Base-by-base conservation (phyloP, 64 coral and sea anemone species). In the Actinia tenebrosa region DNA sequence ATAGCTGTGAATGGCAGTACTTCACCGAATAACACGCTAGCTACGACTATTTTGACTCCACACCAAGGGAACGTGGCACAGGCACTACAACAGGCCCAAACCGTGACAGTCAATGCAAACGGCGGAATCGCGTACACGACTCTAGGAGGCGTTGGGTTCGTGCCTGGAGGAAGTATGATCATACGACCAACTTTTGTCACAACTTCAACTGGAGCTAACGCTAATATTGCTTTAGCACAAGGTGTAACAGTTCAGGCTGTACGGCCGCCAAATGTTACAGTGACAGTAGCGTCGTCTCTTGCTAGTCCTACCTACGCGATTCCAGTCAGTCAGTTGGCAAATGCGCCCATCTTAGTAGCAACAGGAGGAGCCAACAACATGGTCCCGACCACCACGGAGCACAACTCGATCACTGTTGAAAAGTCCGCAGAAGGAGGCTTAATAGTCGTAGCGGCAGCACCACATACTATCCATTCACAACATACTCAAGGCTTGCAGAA, bases 81-180 rank as follows among this genome's bases (percentile, higher is more conserved):
- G 62, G 94, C 89, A 4, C 93, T 97, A 78, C 91, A 64, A 44
- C 87, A 93, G 85, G 91, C 86, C 80, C 91, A 92, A 71, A 55
- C 87, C 20, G 94, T 91, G 6, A 91, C 91, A 52, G 86, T 90
- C 4, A 87, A 92, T 4, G 89, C 60, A 18, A 83, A 83, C 11
- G 88, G 94, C 27, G 83, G 87, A 56, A 88, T 97, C 1, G 86
- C 94, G 18, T 96, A 96, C 56, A 87, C 94, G 44, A 85, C 94
- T 15, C 91, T 97, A 56, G 94, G 94, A 37, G 89, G 94, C 54
- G 71, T 97, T 44, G 91, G 92, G 16, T 97, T 92, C 50, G 91
- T 97, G 3, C 94, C 86, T 22, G 94, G 94, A 75, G 94, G 94
- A 79, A 97, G 94, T 43, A 97, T 97, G 94, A 97, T 97, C 81